Base-by-base conservation (phyloP, 2,797 vertebrate genomes). In the Pogonophryne albipinna region DNA sequence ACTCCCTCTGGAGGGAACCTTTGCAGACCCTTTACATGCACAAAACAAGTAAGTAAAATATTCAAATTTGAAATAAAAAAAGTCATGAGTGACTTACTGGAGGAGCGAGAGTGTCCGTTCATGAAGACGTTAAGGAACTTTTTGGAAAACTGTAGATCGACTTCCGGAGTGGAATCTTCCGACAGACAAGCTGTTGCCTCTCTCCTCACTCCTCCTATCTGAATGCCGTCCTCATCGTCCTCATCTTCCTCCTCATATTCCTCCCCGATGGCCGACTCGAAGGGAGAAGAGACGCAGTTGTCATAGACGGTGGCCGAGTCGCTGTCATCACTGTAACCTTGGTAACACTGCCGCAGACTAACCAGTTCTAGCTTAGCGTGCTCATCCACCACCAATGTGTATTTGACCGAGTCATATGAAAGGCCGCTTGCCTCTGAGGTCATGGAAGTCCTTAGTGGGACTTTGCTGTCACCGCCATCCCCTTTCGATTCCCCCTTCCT, bases 81-180 rank as follows among this genome's bases (percentile, higher is more conserved):
- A 44, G 2, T 38, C 1, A 66, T 27, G 27, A 27, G 4, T 0
- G 49, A 97, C 98, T 97, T 95, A 99, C 98, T 99, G 82, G 98
- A 98, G 71, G 97, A 98, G 19, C 97, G 95, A 0, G 98, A 97
- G 64, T 95, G 96, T 56, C 98, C 97, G 0, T 97, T 99, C 97
- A 99, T 96, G 94, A 99, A 99, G 90, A 99, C 97, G 0, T 99
- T 99, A 82, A 99, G 96, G 89, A 99, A 99, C 92, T 99, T 99
- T 94, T 97, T 98, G 69, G 98, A 98, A 88, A 98, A 98, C 85
- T 96, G 96, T 75, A 97, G 93, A 62, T 97, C 97, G 0, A 94
- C 95, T 41, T 99, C 98, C 0, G 98, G 97, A 0, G 97, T 97
- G 79, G 98, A 98, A 82, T 97, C 96, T 84, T 97, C 97, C 0